Conservation (phyloP, 2,113 vertebrate species). For the Pao palembangensis region DNA sequence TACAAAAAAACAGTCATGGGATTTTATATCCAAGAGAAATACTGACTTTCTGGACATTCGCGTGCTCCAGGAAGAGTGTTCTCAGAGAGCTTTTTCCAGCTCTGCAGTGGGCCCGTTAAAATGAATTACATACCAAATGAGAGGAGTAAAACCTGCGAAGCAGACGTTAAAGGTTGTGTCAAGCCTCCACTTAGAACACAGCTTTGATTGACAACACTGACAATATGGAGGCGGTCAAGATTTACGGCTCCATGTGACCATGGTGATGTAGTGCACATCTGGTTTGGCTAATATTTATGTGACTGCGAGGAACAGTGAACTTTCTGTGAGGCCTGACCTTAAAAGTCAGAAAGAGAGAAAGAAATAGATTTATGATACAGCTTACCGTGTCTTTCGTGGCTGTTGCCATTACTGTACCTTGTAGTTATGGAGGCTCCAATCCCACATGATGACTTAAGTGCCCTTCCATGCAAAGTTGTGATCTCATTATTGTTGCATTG, state of each 20-base stretch:
- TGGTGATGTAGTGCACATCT: slow-evolving; percentile 48
- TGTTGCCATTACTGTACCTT: slow-evolving; percentile 13
- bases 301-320: slow-evolving; percentile 46
- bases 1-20: slow-evolving; percentile 30
- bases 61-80: slow-evolving; percentile 46
- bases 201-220: slow-evolving; percentile 60
- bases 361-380: slow-evolving; percentile 21
- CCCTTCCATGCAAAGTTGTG: background rate
- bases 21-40: slow-evolving; percentile 63
- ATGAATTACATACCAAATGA: slow-evolving; percentile 53
- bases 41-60: slow-evolving; percentile 39
- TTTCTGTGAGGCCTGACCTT: slow-evolving; percentile 38
- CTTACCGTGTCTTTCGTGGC: slow-evolving; percentile 29
- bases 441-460: background rate
- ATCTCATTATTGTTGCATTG: background rate
- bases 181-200: slow-evolving; percentile 51
- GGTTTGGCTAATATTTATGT: slow-evolving; percentile 58
- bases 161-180: slow-evolving; percentile 45
- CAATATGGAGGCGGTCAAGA: slow-evolving; percentile 38
- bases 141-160: slow-evolving; percentile 51
- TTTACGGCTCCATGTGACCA: slow-evolving; percentile 50
- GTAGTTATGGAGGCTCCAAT: background rate
- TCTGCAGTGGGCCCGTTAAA: slow-evolving; percentile 61
- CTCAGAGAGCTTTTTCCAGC: slow-evolving; percentile 41
- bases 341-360: slow-evolving; percentile 31